These are phyloP conservation scores for Pelecanoides urinatrix DNA, from an alignment of 2,113 vertebrate species.

Conservation along the genomic window DNA sequence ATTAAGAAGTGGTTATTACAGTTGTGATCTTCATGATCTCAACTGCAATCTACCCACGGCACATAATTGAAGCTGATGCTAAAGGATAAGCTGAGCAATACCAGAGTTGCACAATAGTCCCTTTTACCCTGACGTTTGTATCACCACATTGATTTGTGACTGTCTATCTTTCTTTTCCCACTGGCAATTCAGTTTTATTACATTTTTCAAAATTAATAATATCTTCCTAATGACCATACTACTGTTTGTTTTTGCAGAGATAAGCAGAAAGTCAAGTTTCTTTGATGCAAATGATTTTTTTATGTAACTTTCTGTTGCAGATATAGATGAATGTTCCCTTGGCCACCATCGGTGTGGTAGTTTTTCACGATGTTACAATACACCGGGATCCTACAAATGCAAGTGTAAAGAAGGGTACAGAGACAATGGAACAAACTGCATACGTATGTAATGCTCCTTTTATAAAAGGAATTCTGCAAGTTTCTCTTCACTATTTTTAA, in stretches of 20 bases:
- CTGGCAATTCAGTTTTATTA: background rate
- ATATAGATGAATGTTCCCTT: slow-evolving; percentile 89
- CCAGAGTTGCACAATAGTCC: background rate
- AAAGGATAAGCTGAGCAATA: background rate
- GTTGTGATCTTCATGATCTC: background rate
- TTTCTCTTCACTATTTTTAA: slow-evolving; percentile 31
- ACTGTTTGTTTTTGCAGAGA: background rate
- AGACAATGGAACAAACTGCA: slow-evolving; percentile 85
- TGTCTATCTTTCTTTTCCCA: background rate
- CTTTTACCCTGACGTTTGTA: background rate
- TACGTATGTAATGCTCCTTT: slow-evolving; percentile 79
- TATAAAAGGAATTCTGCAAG: background rate
- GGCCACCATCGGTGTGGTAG: slow-evolving; percentile 83
- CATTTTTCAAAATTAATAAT: background rate
- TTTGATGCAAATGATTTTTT: background rate
- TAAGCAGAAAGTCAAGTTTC: background rate
- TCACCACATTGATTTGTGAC: background rate
- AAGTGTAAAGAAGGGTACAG: slow-evolving; percentile 91
- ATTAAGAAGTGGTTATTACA: background rate
- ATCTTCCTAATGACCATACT: background rate
- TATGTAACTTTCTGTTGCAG: slow-evolving; percentile 69
- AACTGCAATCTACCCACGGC: background rate
- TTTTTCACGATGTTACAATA: slow-evolving; percentile 89
- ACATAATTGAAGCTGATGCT: background rate
- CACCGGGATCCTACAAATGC: slow-evolving; percentile 92